These are phyloP conservation scores for Tetrax tetrax DNA, from an alignment of 2,113 vertebrate species.

Conservation along the genomic window DNA sequence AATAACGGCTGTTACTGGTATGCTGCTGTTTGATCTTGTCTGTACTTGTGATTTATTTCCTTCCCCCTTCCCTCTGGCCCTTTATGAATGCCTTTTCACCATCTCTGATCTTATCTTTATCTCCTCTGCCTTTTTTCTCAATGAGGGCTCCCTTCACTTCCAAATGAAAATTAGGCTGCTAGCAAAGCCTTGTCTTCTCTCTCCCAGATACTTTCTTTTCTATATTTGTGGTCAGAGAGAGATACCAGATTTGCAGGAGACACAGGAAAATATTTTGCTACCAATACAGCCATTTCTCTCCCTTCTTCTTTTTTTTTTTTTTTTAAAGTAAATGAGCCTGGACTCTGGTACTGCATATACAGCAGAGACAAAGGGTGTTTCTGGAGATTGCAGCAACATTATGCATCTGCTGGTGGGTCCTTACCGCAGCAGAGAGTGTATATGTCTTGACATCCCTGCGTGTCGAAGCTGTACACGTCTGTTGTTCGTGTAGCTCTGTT, in stretches of 20 bases:
- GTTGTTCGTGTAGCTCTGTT: neutral
- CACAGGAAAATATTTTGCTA: neutral
- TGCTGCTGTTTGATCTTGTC: slow-evolving; percentile 4
- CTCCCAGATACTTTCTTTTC: neutral
- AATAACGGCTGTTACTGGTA: neutral
- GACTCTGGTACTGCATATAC: neutral
- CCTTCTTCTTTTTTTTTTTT: neutral
- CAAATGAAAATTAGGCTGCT: slow-evolving; percentile 5
- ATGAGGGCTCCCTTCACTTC: neutral
- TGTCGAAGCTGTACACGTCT: neutral
- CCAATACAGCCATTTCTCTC: neutral
- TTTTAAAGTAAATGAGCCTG: neutral
- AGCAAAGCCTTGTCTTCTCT: neutral
- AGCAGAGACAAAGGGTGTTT: neutral
- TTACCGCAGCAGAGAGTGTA: neutral
- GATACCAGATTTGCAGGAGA: neutral
- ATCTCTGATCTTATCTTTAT: slow-evolving; percentile 11
- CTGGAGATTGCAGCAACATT: neutral
- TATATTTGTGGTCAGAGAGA: neutral
- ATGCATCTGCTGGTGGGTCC: neutral
- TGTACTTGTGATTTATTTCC: slow-evolving; percentile 20
- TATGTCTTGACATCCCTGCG: neutral
- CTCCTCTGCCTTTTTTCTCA: slow-evolving; percentile 2
- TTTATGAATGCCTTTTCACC: neutral
- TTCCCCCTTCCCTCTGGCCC: neutral